These are phyloP conservation scores for Umimayanthus kanabou DNA, from an alignment of 92 coral and sea anemone genomes.

Conservation along the genomic window DNA sequence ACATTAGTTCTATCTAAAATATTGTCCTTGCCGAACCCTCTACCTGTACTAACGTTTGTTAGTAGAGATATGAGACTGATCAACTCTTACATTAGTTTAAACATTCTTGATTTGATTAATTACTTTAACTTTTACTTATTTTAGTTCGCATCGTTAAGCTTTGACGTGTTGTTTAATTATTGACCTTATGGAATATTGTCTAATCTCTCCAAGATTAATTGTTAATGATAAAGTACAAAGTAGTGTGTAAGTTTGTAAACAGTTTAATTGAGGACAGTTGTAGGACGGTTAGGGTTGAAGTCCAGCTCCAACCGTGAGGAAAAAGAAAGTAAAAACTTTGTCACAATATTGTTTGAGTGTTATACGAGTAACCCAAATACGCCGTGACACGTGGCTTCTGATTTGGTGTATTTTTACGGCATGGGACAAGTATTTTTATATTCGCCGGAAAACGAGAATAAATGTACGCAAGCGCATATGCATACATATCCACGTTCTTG, in stretches of 20 bases:
- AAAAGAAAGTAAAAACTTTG: too few species aligned
- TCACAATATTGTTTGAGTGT: too few species aligned
- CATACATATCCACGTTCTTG: too few species aligned
- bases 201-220: neutral
- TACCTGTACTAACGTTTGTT: neutral
- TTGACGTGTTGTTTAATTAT: neutral
- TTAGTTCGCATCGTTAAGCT: neutral
- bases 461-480: too few species aligned
- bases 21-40: neutral
- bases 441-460: too few species aligned
- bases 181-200: neutral
- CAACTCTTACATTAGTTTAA: neutral
- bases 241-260: neutral
- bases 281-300: too few species aligned
- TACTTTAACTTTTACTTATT: neutral
- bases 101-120: neutral
- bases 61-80: neutral
- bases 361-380: too few species aligned
- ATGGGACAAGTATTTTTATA: too few species aligned
- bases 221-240: neutral
- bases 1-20: neutral
- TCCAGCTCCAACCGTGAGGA: too few species aligned
- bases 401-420: too few species aligned
- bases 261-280: neutral
- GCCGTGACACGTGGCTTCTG: too few species aligned